Evolutionary conservation across 2,888 invertebrate species (phyloP).

Genomic region (Eumerus sabulonum): DNA sequence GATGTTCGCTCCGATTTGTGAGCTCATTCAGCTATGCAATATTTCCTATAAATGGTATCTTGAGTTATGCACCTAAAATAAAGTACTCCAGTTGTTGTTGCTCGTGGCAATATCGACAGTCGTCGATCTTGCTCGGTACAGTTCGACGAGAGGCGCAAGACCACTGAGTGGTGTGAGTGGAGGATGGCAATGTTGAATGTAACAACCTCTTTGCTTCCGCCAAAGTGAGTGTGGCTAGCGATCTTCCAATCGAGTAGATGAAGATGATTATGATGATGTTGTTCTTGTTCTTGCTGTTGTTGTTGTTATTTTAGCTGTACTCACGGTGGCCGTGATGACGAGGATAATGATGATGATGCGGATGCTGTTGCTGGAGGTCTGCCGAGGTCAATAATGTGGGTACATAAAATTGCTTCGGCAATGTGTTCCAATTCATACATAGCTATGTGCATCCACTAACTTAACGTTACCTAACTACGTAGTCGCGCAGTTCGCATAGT

Average conservation of each 20-base stretch:
- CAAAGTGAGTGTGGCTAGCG: slow-evolving; percentile 64
- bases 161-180: slow-evolving; percentile 49
- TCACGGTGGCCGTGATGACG: slow-evolving; percentile 41
- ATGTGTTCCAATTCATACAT: slow-evolving; percentile 58
- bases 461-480: no score
- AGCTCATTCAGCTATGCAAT: slow-evolving; percentile 64
- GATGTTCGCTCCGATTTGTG: slow-evolving; percentile 54
- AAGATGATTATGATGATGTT: slow-evolving; percentile 33
- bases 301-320: slow-evolving; percentile 5
- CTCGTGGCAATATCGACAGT: slow-evolving; percentile 63
- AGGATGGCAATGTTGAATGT: slow-evolving; percentile 48
- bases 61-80: slow-evolving; percentile 69
- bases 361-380: slow-evolving; percentile 61
- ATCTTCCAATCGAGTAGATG: slow-evolving; percentile 56
- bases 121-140: slow-evolving; percentile 49
- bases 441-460: slow-evolving; percentile 31
- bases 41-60: slow-evolving; percentile 69
- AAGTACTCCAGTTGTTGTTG: slow-evolving; percentile 68
- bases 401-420: slow-evolving; percentile 61
- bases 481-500: not conserved
- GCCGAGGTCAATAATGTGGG: slow-evolving; percentile 68
- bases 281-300: slow-evolving; percentile 9
- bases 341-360: slow-evolving; percentile 36
- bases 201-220: slow-evolving; percentile 59
- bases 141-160: slow-evolving; percentile 30